Conservation (phyloP, 2,113 vertebrate genomes). For the Salvelinus alpinus region DNA sequence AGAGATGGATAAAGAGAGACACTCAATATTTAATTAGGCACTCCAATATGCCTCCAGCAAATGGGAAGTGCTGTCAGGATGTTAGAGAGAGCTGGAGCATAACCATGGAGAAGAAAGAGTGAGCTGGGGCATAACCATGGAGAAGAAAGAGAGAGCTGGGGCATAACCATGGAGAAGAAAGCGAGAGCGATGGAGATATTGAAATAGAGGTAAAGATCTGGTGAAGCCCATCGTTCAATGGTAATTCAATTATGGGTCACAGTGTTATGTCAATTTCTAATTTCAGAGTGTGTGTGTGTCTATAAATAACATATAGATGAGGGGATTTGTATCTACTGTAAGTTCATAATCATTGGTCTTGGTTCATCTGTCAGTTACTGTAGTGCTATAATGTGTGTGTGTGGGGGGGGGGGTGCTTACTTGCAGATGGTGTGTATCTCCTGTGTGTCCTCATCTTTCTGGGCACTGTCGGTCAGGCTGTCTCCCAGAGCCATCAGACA, state of each 20-base stretch:
- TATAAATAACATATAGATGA: too few relatives aligned
- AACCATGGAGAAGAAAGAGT: too few relatives aligned
- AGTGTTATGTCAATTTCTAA: not conserved
- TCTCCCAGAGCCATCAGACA: constrained; percentile 93
- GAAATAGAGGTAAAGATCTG: constrained; percentile 15
- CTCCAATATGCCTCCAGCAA: constrained; percentile 17
- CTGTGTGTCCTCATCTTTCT: constrained; percentile 71
- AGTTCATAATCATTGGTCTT: not conserved
- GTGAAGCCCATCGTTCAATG: constrained; percentile 11
- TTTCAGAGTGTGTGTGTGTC: constrained; percentile 1
- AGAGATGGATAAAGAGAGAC: constrained; percentile 27
- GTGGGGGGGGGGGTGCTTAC: constrained; percentile 63
- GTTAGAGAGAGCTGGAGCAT: constrained; percentile 26
- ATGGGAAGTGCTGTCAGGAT: constrained; percentile 25
- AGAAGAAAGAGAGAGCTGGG: constrained; percentile 25
- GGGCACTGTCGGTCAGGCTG: constrained; percentile 78
- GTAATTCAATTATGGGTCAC: not conserved
- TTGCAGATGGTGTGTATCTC: constrained; percentile 93
- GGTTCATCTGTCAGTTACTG: too few relatives aligned
- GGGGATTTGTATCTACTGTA: too few relatives aligned
- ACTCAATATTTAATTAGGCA: constrained; percentile 47
- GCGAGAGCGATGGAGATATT: constrained; percentile 32
- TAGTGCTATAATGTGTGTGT: not conserved
- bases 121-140: too few relatives aligned
- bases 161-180: constrained; percentile 14